A percentile compares a stretch with the other conserved stretches of the same genome.
Evolutionary conservation across 2,888 invertebrate species (phyloP).

Genomic region (Dorcus hopei): DNA sequence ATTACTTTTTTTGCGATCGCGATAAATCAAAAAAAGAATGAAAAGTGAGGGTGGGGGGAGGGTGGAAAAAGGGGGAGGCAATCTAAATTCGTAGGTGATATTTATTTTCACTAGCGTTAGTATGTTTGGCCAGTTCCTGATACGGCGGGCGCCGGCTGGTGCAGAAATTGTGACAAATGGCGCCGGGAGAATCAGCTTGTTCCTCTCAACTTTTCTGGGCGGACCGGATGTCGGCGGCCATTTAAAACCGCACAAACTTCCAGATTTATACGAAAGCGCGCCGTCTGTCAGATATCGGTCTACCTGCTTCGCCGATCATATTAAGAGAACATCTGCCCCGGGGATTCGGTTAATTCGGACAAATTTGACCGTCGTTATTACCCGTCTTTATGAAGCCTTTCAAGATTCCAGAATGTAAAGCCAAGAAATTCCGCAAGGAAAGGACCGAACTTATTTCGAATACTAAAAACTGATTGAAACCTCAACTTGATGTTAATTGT

Average conservation of each 20-base stretch:
- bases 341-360: conserved; percentile 12
- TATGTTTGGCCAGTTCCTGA: conserved; percentile 15
- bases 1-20: conserved; percentile 6
- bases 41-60: neutral
- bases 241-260: conserved; percentile 37
- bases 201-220: conserved; percentile 33
- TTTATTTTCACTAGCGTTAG: conserved; percentile 30
- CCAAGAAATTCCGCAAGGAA: too few species aligned
- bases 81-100: conserved; percentile 27
- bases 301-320: conserved; percentile 25
- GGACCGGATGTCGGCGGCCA: conserved; percentile 32
- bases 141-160: conserved; percentile 30
- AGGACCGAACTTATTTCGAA: too few species aligned
- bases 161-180: conserved; percentile 38
- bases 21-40: conserved; percentile 17
- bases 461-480: too few species aligned
- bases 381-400: too few species aligned
- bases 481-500: too few species aligned
- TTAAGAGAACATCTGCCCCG: conserved; percentile 8
- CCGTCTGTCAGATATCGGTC: conserved; percentile 30
- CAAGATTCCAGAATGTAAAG: too few species aligned
- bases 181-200: conserved; percentile 32
- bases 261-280: conserved; percentile 25
- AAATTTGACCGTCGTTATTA: conserved; percentile 6
- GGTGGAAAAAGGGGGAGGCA: conserved; percentile 18